phyloP scores from a whole-genome alignment of 2,113 vertebrate species.

The Benitochromis conjunctus region DNA sequence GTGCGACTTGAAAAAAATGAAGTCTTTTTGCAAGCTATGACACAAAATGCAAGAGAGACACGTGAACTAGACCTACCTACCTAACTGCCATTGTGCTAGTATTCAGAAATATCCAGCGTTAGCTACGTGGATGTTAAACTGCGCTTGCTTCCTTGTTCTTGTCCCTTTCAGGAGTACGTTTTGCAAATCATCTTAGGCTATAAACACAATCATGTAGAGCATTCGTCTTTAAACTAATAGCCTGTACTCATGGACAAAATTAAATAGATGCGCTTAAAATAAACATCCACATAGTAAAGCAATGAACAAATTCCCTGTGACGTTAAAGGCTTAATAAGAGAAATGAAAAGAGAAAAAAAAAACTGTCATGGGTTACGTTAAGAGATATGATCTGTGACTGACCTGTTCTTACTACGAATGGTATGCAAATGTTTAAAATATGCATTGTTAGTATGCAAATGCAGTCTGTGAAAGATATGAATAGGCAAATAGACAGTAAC shows the following conservation, averaged over 20 bases:
- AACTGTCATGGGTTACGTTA: neutral
- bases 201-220: neutral
- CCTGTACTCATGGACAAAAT: neutral
- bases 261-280: neutral
- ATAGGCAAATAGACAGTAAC: slow-evolving; percentile 29
- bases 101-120: neutral
- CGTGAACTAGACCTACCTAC: neutral
- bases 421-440: slow-evolving; percentile 45
- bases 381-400: slow-evolving; percentile 1
- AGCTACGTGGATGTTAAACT: neutral
- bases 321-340: neutral
- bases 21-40: neutral
- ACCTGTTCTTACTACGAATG: slow-evolving; percentile 20
- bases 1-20: neutral
- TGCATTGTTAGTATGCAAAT: slow-evolving; percentile 52
- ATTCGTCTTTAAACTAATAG: neutral
- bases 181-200: neutral
- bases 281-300: neutral
- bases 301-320: neutral
- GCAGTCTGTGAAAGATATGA: slow-evolving; percentile 22
- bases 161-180: neutral
- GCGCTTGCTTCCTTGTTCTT: neutral
- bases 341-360: neutral
- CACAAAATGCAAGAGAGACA: neutral
- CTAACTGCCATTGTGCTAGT: neutral